These are phyloP conservation scores for Sebastiscus tertius DNA, from an alignment of 2,797 vertebrate genomes.

Conservation along the genomic window DNA sequence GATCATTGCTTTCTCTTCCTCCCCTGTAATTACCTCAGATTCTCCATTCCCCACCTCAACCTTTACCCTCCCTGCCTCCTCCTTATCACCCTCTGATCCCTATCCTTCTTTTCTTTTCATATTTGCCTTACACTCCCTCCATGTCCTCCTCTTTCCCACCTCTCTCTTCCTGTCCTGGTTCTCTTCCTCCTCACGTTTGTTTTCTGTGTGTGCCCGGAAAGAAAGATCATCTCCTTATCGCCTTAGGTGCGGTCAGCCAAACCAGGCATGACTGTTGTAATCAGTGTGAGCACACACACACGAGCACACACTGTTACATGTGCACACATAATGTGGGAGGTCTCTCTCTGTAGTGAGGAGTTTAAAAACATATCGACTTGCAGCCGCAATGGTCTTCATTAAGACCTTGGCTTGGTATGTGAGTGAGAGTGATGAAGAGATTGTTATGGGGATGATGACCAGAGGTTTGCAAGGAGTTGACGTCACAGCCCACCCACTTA, in stretches of 20 bases:
- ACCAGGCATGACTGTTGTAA: conserved; percentile 63
- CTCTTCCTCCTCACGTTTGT: conserved; percentile 11
- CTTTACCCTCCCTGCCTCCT: not conserved
- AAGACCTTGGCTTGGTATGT: conserved; percentile 43
- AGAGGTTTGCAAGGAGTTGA: conserved; percentile 41
- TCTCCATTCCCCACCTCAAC: not conserved
- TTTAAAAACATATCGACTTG: conserved; percentile 73
- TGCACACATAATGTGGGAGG: conserved; percentile 64
- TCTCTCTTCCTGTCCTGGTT: conserved; percentile 18
- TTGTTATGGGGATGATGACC: conserved; percentile 45
- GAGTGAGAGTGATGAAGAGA: conserved; percentile 45
- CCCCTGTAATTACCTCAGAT: conserved; percentile 17
- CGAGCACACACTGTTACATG: conserved; percentile 1
- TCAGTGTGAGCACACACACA: conserved; percentile 58
- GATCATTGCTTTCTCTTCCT: conserved; percentile 16
- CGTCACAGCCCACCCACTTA: conserved; percentile 57
- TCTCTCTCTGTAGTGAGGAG: conserved; percentile 42
- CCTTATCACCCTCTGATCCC: not conserved
- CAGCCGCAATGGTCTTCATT: conserved; percentile 65
- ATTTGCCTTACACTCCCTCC: not conserved
- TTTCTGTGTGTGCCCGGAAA: conserved; percentile 12
- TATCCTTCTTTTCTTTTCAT: not conserved
- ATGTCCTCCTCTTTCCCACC: not conserved
- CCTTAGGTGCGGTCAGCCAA: conserved; percentile 64
- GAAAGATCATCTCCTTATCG: conserved; percentile 68